phyloP scores from a whole-genome alignment of 2,888 invertebrate species.

The Cremastobaeus sp. region DNA sequence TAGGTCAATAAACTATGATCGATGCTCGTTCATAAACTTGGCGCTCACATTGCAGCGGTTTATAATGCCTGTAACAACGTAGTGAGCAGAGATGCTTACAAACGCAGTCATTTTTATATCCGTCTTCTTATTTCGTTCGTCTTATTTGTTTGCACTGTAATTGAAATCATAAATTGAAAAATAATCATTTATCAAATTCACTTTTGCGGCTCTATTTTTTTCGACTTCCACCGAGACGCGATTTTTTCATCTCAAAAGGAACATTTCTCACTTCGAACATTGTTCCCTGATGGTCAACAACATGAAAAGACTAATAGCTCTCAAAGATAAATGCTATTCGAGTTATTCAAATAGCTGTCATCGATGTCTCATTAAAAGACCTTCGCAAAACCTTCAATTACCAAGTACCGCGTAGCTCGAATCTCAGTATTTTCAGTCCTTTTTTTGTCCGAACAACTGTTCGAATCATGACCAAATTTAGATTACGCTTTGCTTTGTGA shows the following conservation, averaged over 20 bases:
- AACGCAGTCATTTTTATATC: not conserved
- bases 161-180: slow-evolving; percentile 18
- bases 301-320: slow-evolving; percentile 60
- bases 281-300: slow-evolving; percentile 38
- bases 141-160: not conserved
- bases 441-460: slow-evolving; percentile 18
- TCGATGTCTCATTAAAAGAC: slow-evolving; percentile 64
- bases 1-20: slow-evolving; percentile 56
- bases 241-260: slow-evolving; percentile 10
- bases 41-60: slow-evolving; percentile 36
- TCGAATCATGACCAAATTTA: slow-evolving; percentile 29
- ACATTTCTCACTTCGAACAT: slow-evolving; percentile 13
- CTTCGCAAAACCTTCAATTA: slow-evolving; percentile 59
- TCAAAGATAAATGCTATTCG: slow-evolving; percentile 59
- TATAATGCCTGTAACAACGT: slow-evolving; percentile 43
- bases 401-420: slow-evolving; percentile 21
- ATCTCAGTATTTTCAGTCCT: slow-evolving; percentile 10
- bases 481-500: slow-evolving; percentile 19
- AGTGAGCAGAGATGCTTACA: slow-evolving; percentile 29
- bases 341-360: slow-evolving; percentile 65
- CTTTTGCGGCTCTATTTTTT: slow-evolving; percentile 3
- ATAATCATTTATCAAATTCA: slow-evolving; percentile 23
- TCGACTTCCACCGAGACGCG: not conserved
- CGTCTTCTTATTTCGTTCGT: not conserved
- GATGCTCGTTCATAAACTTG: slow-evolving; percentile 54